These are phyloP conservation scores for Gastrophysa polygoni DNA, from an alignment of 2,888 invertebrate genomes.

Conservation along the genomic window DNA sequence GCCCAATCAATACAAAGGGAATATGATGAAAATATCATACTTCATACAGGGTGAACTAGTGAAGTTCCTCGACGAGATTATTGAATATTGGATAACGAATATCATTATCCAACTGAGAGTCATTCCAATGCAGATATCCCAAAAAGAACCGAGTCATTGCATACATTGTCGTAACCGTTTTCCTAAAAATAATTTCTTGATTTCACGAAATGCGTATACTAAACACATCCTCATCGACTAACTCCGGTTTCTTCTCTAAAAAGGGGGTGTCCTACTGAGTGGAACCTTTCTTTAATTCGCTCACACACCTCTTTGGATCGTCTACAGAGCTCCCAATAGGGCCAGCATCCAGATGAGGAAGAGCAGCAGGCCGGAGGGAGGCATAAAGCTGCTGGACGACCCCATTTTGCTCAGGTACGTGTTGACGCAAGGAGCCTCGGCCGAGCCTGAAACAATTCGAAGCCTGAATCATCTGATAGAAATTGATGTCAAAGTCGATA, in stretches of 20 bases:
- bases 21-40: too few relatives aligned
- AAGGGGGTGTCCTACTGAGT: slow-evolving; percentile 37
- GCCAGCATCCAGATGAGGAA: slow-evolving; percentile 31
- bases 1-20: too few relatives aligned
- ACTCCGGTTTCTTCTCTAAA: slow-evolving; percentile 27
- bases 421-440: slow-evolving; percentile 54
- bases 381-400: slow-evolving; percentile 37
- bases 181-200: background rate
- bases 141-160: background rate
- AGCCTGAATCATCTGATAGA: background rate
- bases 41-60: too few relatives aligned
- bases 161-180: background rate
- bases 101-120: too few relatives aligned
- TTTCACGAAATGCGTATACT: slow-evolving; percentile 17
- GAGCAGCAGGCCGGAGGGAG: slow-evolving; percentile 16
- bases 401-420: slow-evolving; percentile 51
- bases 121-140: too few relatives aligned
- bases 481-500: background rate
- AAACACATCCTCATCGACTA: slow-evolving; percentile 14
- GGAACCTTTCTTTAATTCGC: slow-evolving; percentile 22
- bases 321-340: slow-evolving; percentile 45
- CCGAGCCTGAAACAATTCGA: slow-evolving; percentile 51
- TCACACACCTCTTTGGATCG: background rate
- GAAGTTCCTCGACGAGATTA: too few relatives aligned
- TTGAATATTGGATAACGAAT: too few relatives aligned